These are phyloP conservation scores for Pachyseris speciosa DNA, from an alignment of 64 coral and sea anemone species.

Conservation along the genomic window DNA sequence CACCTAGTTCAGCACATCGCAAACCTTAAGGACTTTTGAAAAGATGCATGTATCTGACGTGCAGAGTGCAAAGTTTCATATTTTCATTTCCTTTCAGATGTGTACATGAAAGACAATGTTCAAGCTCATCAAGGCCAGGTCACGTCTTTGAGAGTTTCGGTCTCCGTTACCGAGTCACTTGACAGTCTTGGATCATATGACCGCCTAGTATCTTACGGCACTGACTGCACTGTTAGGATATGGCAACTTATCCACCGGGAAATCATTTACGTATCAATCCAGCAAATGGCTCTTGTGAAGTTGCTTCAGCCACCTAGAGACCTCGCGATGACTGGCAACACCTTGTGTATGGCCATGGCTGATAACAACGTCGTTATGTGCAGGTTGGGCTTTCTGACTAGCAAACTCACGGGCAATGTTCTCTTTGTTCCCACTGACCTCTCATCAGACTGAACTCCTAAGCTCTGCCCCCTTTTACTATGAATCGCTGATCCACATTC, in stretches of 20 bases:
- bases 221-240: constrained; percentile 70
- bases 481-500: too few species aligned
- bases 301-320: constrained; percentile 69
- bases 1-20: too few species aligned
- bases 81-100: constrained; percentile 28
- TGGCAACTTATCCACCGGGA: constrained; percentile 71
- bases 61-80: not conserved
- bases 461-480: too few species aligned
- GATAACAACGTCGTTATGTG: constrained; percentile 82
- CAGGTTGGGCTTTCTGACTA: constrained; percentile 40
- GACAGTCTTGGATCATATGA: constrained; percentile 67
- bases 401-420: too few species aligned
- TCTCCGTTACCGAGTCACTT: not conserved
- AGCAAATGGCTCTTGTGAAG: constrained; percentile 66
- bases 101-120: constrained; percentile 79
- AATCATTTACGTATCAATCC: constrained; percentile 47
- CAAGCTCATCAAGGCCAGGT: constrained; percentile 95
- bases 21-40: not conserved
- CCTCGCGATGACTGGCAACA: constrained; percentile 83
- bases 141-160: constrained; percentile 68
- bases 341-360: constrained; percentile 76
- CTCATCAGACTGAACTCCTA: too few species aligned
- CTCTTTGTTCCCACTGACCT: too few species aligned
- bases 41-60: not conserved
- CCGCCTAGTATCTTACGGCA: constrained; percentile 85